phyloP scores from a whole-genome alignment of 2,113 vertebrate genomes.

The Erythrocercus mccallii region DNA sequence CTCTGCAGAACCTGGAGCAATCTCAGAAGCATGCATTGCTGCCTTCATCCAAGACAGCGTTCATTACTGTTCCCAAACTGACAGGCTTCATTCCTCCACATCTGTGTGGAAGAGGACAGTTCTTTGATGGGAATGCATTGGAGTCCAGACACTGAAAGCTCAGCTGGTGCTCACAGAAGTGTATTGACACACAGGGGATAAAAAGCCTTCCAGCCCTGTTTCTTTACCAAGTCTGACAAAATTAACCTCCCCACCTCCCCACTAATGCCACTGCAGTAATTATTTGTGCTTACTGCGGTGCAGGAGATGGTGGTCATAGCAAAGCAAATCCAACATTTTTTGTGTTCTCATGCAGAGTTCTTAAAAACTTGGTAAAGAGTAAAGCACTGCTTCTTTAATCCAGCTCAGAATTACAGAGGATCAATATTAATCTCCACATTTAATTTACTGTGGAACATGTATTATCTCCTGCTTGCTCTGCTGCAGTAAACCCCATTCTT shows the following conservation, averaged over 20 bases:
- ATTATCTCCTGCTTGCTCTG: conserved; percentile 45
- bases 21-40: background rate
- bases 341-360: background rate
- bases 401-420: conserved; percentile 43
- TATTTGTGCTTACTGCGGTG: background rate
- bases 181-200: background rate
- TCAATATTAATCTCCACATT: conserved; percentile 59
- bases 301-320: background rate
- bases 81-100: background rate
- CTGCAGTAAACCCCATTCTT: conserved; percentile 23
- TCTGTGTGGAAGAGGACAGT: fast-evolving
- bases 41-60: background rate
- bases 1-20: background rate
- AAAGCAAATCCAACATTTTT: background rate
- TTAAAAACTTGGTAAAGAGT: background rate
- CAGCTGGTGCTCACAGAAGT: background rate
- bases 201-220: background rate
- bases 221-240: background rate
- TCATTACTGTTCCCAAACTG: background rate
- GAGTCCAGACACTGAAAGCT: background rate
- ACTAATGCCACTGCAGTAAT: background rate
- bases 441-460: conserved; percentile 37
- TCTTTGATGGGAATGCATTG: background rate
- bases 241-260: background rate
- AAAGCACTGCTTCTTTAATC: background rate